Conservation (phyloP, 2,113 vertebrate genomes). For the Oenanthe oenanthe region DNA sequence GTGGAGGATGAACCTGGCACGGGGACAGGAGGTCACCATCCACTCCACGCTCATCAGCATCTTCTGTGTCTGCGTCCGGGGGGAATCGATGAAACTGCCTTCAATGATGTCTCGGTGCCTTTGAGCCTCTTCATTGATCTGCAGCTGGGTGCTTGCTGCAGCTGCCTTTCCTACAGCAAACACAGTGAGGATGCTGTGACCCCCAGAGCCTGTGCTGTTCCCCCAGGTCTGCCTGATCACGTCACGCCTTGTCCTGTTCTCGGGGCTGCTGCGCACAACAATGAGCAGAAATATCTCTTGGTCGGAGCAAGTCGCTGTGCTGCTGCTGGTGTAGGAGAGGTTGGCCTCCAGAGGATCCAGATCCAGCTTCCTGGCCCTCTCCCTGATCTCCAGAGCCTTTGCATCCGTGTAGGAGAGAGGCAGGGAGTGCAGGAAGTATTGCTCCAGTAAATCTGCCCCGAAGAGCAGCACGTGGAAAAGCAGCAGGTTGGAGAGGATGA, state of each 20-base stretch:
- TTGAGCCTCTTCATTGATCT: conserved; percentile 74
- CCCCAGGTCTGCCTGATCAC: conserved; percentile 86
- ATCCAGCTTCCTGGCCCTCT: conserved; percentile 84
- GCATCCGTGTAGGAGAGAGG: conserved; percentile 80
- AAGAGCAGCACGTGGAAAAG: conserved; percentile 91
- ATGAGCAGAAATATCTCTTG: conserved; percentile 84
- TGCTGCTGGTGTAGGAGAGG: conserved; percentile 73
- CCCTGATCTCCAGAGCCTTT: conserved; percentile 79
- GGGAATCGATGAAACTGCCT: conserved; percentile 75
- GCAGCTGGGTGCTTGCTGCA: conserved; percentile 62
- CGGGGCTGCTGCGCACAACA: conserved; percentile 81
- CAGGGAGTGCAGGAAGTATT: conserved; percentile 84
- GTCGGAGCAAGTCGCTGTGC: conserved; percentile 65
- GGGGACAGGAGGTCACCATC: conserved; percentile 85
- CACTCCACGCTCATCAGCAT: conserved; percentile 79
- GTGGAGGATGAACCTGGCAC: conserved; percentile 83
- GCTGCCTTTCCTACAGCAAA: conserved; percentile 83
- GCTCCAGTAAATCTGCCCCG: conserved; percentile 89
- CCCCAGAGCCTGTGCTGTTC: conserved; percentile 74
- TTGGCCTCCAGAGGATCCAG: conserved; percentile 73
- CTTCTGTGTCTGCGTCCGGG: conserved; percentile 74
- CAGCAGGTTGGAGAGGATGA: conserved; percentile 87
- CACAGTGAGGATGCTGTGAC: conserved; percentile 68
- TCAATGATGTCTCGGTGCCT: conserved; percentile 83
- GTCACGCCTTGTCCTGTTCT: conserved; percentile 77